These are phyloP conservation scores for Hestina assimilis DNA, from an alignment of 1,140 invertebrate species.

Conservation along the genomic window DNA sequence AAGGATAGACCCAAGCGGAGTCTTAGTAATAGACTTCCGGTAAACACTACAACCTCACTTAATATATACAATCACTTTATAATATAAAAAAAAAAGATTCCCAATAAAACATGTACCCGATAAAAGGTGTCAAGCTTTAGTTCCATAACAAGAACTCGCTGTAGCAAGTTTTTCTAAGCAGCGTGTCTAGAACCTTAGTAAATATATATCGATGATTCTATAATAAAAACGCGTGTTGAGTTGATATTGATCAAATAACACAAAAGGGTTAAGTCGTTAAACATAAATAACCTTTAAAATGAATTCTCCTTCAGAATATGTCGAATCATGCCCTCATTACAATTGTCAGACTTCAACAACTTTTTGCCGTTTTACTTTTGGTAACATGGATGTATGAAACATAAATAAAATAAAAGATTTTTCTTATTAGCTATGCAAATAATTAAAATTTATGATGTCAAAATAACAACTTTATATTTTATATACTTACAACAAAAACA, in stretches of 20 bases:
- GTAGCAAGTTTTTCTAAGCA: background rate
- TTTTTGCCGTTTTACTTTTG: conserved; percentile 16
- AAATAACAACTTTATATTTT: no score
- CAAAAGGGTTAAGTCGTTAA: conserved; percentile 44
- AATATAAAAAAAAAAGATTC: no score
- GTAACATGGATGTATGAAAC: conserved; percentile 9
- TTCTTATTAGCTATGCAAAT: no score
- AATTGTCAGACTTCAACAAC: conserved; percentile 31
- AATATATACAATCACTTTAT: no score
- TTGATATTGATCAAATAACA: conserved; percentile 28
- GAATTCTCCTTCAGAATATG: conserved; percentile 29
- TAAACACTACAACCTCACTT: no score
- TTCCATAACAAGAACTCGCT: no score
- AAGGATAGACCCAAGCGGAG: no score
- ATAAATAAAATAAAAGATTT: background rate
- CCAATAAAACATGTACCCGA: no score
- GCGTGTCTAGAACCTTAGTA: background rate
- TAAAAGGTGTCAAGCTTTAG: no score
- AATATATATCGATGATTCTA: conserved; percentile 4
- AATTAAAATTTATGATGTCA: no score
- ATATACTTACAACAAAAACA: no score
- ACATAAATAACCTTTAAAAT: conserved; percentile 36
- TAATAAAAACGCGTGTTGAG: background rate
- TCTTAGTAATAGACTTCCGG: no score
- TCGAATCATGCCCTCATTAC: conserved; percentile 38